A percentile compares a stretch with the other conserved stretches of the same genome.
Evolutionary conservation across 1,140 invertebrate genomes (phyloP).

Genomic region (Papilio glaucus): DNA sequence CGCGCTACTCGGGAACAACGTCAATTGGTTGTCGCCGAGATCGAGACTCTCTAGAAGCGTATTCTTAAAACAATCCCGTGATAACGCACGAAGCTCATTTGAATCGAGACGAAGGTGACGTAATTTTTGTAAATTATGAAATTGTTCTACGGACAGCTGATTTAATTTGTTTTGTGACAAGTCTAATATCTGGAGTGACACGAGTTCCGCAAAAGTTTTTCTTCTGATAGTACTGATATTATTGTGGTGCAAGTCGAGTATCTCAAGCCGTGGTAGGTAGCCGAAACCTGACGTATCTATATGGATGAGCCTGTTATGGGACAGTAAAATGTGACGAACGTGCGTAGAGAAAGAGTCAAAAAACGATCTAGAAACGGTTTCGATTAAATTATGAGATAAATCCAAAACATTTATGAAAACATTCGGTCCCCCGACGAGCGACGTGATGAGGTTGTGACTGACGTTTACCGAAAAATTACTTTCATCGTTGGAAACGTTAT

Average conservation of each 20-base stretch:
- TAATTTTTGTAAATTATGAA: slow-evolving; percentile 88
- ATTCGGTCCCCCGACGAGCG: slow-evolving; percentile 84
- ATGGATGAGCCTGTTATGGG: slow-evolving; percentile 87
- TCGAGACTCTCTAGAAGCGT: slow-evolving; percentile 91
- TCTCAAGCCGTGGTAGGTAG: slow-evolving; percentile 86
- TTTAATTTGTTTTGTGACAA: slow-evolving; percentile 74
- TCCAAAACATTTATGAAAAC: slow-evolving; percentile 86
- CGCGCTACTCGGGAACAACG: slow-evolving; percentile 87
- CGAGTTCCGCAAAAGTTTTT: slow-evolving; percentile 53
- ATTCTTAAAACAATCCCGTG: slow-evolving; percentile 90
- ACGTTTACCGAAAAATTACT: slow-evolving; percentile 86
- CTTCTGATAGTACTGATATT: slow-evolving; percentile 85
- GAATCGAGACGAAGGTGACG: slow-evolving; percentile 88
- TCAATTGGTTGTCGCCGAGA: slow-evolving; percentile 89
- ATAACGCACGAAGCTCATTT: slow-evolving; percentile 89
- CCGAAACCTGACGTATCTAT: slow-evolving; percentile 88
- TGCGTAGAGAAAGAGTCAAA: slow-evolving; percentile 84
- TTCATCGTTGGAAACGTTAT: slow-evolving; percentile 84
- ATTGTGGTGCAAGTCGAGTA: slow-evolving; percentile 88
- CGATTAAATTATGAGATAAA: slow-evolving; percentile 86
- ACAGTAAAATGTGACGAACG: slow-evolving; percentile 86
- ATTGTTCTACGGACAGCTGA: slow-evolving; percentile 88
- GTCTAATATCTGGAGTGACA: slow-evolving; percentile 59
- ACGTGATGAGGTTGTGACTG: slow-evolving; percentile 86
- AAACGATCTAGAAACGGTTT: slow-evolving; percentile 84